Evolutionary conservation across 2,113 vertebrate species (phyloP).

Genomic region (Toxotes chatareus): DNA sequence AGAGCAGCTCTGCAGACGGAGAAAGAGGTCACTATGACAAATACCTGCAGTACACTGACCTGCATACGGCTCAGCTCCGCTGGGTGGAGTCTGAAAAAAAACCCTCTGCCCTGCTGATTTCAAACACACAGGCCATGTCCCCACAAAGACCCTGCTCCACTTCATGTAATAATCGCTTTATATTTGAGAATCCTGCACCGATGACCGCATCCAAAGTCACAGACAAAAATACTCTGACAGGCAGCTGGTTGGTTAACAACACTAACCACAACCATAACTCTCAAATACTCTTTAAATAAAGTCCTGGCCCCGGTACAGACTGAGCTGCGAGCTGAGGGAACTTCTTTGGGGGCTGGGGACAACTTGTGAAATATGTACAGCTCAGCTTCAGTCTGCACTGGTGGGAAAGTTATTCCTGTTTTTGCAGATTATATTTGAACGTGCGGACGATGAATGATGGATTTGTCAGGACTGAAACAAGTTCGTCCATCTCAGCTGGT

Average conservation of each 20-base stretch:
- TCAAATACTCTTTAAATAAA: neutral
- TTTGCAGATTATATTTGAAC: no score
- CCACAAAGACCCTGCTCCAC: neutral
- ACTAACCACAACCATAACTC: neutral
- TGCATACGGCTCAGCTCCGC: conserved; percentile 46
- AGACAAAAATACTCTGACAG: neutral
- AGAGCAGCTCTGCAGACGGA: conserved; percentile 20
- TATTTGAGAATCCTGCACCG: no score
- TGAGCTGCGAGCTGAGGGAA: no score
- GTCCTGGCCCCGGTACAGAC: no score
- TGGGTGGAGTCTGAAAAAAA: conserved; percentile 15
- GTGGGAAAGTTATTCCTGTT: no score
- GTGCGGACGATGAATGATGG: no score
- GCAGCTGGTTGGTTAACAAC: conserved; percentile 9
- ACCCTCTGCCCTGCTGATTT: conserved; percentile 23
- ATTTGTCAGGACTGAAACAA: no score
- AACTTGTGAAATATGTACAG: no score
- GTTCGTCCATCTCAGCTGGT: no score
- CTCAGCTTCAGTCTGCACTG: no score
- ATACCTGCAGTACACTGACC: conserved; percentile 63
- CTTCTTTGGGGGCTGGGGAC: no score
- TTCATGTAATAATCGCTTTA: neutral
- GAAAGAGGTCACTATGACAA: conserved; percentile 72
- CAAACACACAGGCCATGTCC: conserved; percentile 1
- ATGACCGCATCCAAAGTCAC: neutral